phyloP scores from a whole-genome alignment of 2,888 invertebrate genomes.

The Esperia sulphurella region DNA sequence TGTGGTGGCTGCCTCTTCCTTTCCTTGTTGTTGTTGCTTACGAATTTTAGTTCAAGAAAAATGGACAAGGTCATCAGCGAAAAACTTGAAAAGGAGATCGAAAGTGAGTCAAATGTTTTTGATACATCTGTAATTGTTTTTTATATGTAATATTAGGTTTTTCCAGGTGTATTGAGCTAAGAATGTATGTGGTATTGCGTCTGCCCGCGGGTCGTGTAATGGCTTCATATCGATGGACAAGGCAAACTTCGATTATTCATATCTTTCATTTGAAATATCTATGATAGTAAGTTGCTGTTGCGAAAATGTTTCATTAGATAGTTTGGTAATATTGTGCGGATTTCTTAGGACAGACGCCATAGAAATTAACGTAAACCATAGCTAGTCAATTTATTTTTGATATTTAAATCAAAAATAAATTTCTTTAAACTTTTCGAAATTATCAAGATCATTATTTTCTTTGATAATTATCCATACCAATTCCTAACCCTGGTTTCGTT shows the following conservation, averaged over 20 bases:
- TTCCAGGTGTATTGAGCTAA: not conserved
- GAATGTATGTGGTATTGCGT: conserved; percentile 2
- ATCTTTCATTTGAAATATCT: conserved; percentile 67
- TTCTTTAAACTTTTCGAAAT: conserved; percentile 36
- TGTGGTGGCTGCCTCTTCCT: no score
- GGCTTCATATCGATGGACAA: conserved; percentile 73
- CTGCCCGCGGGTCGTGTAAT: conserved; percentile 49
- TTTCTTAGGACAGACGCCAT: conserved; percentile 51
- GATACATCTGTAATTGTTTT: conserved; percentile 11
- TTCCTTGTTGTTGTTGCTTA: no score
- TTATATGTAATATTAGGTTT: conserved; percentile 1
- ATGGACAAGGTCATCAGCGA: conserved; percentile 87
- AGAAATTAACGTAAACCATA: no score
- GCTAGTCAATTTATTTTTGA: no score
- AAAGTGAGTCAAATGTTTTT: conserved; percentile 81
- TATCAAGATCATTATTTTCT: conserved; percentile 44
- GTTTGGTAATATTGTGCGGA: conserved; percentile 59
- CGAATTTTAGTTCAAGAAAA: conserved; percentile 65
- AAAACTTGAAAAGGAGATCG: conserved; percentile 84
- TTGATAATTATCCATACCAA: no score
- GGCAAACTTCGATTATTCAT: conserved; percentile 35
- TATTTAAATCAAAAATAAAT: no score
- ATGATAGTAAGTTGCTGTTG: conserved; percentile 59
- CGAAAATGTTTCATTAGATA: conserved; percentile 69
- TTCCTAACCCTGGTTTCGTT: conserved; percentile 21